Conservation (phyloP, 2,888 invertebrate genomes). For the Pyralis farinalis region DNA sequence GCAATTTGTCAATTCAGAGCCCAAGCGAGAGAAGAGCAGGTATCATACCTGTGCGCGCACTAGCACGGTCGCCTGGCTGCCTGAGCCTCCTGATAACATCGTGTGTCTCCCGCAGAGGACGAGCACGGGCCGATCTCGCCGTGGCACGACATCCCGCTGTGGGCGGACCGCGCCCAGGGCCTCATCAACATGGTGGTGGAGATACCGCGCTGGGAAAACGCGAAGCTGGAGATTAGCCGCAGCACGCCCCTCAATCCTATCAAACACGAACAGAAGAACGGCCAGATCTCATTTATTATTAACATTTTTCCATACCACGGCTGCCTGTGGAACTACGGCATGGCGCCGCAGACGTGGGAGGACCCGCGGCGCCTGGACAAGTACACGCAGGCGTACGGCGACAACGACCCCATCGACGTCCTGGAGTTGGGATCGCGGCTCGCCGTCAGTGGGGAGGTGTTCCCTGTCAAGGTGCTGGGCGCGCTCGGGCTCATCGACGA, state of each 20-base stretch:
- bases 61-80: too few species aligned
- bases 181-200: slow-evolving; percentile 98
- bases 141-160: slow-evolving; percentile 98
- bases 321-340: slow-evolving; percentile 99
- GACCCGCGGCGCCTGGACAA: slow-evolving; percentile 95
- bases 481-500: slow-evolving; percentile 92
- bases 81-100: too few species aligned
- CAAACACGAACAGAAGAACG: slow-evolving; percentile 99
- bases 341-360: slow-evolving; percentile 99
- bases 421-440: slow-evolving; percentile 92
- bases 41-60: too few species aligned
- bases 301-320: slow-evolving; percentile 99
- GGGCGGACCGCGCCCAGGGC: slow-evolving; percentile 87
- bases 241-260: slow-evolving; percentile 97
- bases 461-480: slow-evolving; percentile 95
- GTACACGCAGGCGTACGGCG: slow-evolving; percentile 95
- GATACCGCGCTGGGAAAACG: slow-evolving; percentile 99
- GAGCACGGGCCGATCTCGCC: slow-evolving; percentile 93
- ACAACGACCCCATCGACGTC: slow-evolving; percentile 99
- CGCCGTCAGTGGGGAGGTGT: slow-evolving; percentile 59
- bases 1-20: too few species aligned
- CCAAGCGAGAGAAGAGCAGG: too few species aligned
- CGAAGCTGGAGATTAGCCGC: slow-evolving; percentile 98
- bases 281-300: slow-evolving; percentile 95
- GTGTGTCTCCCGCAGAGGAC: slow-evolving; percentile 87